Base-by-base conservation (phyloP, 2,888 invertebrate species). In the Antheraea yamamai region DNA sequence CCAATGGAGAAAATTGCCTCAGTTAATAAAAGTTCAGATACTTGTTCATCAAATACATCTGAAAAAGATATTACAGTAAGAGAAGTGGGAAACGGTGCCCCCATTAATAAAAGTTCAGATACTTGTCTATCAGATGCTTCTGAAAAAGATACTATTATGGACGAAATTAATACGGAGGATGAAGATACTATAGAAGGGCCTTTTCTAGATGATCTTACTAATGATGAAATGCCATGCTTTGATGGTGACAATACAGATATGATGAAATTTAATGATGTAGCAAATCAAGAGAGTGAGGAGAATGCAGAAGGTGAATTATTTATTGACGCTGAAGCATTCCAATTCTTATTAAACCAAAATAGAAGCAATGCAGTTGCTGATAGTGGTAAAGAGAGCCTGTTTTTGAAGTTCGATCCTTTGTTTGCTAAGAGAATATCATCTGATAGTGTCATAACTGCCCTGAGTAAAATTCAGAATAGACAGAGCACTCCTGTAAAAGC, bases 171-270 rank as follows among this genome's bases (percentile, higher is more conserved):
- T 74, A 94, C 94, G 23, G 94, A 95, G 85, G 92, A 93, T 78
- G 94, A 94, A 83, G 94, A 95, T 78, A 95, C 94, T 12, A 79
- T 90, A 71, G 94, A 94, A 84, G 94, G 93, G 16, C 94, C 94
- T 23, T 93, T 94, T 78, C 80, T 80, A 18, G 91, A 91, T n/a
- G 90, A 92, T 75, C 79, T 85, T 16, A 77, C 79, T 71, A 85
- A 85, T 18, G 84, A 88, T 7, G 89, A 91, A 81, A 77, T 85
- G 14, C 78, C 84, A 47, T 85, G 86, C 66, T 83, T 87, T 73
- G 84, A 84, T 74, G 77, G 76, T 72, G 85, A 84, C 58, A 86
- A 87, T 75, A 79, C 80, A 61, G 89, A 93, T 77, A 87, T 89
- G 85, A 89, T 90, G 83, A 85, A 89, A 73, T 90, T 91, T 74